Base-by-base conservation (phyloP, 2,113 vertebrate species). In the Trachemys scripta region DNA sequence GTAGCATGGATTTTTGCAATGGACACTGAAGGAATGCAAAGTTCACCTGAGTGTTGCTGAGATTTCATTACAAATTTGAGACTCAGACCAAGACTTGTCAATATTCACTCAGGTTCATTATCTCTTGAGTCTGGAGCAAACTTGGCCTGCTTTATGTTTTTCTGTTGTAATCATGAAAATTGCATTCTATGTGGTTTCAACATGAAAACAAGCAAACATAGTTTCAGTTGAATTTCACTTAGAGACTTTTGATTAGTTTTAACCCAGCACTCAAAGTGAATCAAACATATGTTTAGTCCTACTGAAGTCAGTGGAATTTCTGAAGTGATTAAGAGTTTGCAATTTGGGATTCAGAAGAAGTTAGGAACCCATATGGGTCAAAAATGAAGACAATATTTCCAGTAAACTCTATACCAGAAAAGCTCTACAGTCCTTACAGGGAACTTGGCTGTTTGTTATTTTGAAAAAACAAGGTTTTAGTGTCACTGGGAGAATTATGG, bases 1-100 rank as follows among this genome's bases (percentile, higher is more conserved):
- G n/a, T 1, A 45, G 8, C 3, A 4, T 0, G 0, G 14, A 8
- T 11, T 91, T 81, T 14, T 87, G 49, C 10, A 50, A 72, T 0
- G 0, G 72, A 65, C 25, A 27, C 27, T 82, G 42, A 25, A 45
- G 38, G 72, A 84, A 20, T 11, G 31, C 80, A 69, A 79, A 95
- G 42, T 5, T 85, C 47, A 54, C 19, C 2, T 13, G 2, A 2
- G 35, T 65, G 20, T 19, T n/a, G 62, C 31, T 69, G 83, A 69
- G 22, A 62, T 3, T 89, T 87, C 80, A 1, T 35, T 72, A 16
- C 3, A 59, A 51, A 49, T 19, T 42, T 72, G n/a, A 85, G 12
- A 91, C 90, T 86, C 54, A 82, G 27, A 22, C 13, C 24, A 69
- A 69, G 17, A 69, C 35, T 69, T 69, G 8, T 35, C 62, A 65